Evolutionary conservation across 2,888 invertebrate genomes (phyloP), one percentile per base, ranked within the genome.

Genomic region (Bhutanitis thaidina): DNA sequence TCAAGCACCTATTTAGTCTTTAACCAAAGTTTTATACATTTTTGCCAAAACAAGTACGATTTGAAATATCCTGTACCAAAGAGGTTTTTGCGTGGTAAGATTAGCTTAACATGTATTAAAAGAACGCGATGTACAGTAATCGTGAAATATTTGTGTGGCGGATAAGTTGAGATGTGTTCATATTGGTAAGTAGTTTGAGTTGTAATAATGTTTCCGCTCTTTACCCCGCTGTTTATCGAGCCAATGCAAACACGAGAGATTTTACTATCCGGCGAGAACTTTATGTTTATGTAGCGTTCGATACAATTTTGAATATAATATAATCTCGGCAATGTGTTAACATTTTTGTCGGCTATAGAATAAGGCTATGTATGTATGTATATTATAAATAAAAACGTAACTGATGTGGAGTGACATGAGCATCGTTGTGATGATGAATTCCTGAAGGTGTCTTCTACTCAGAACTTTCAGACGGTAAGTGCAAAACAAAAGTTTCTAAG

Each of bases 181-280:
- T 48, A 43, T 37, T 64, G 63, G 75, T 49, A 36, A 59, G 52
- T 55, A 60, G 54, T 52, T 63, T 61, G 74, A 77, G 74, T 75
- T 76, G 77, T 83, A 80, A 81, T 83, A 83, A 79, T 69, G 76
- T 83, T 83, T 83, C 78, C 82, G 79, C 81, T 82, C 74, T 82
- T 84, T 82, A 78, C 75, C 72, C 68, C 65, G 67, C 75, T 83
- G 77, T 85, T 83, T 83, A 75, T 76, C 68, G 65, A 77, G 71
- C 71, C 76, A 80, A 71, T 75, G 77, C 78, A 81, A 82, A 81
- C 79, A 81, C 57, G 63, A 77, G 76, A 71, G 76, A 68, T 71
- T 74, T 71, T 69, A 67, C 66, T 61, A 59, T 56, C 60, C 60
- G 58, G 49, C 51, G 54, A 53, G 50, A 50, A 54, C 29, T 53